Percentiles rank a stretch among this genome's conserved stretches.
phyloP scores from a whole-genome alignment of 2,113 vertebrate species.

The Emydocephalus ijimae region DNA sequence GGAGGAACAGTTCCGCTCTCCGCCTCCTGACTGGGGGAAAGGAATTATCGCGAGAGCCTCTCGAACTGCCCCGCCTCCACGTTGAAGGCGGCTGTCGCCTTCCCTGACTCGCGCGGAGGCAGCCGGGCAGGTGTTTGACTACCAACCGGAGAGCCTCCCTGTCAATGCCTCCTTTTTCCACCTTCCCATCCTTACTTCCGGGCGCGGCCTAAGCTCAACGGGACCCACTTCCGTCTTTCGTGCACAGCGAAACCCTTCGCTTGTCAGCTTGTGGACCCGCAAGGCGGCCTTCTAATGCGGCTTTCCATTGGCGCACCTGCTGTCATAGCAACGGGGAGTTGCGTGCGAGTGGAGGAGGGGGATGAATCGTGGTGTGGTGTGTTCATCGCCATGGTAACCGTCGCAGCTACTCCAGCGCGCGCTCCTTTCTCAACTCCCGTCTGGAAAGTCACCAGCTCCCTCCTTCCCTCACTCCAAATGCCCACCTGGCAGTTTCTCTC shows the following conservation, averaged over 20 bases:
- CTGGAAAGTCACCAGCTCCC: background rate
- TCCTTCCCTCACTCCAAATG: too few relatives aligned
- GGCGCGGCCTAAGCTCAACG: conserved; percentile 24
- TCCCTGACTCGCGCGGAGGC: background rate
- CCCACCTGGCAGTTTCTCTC: background rate
- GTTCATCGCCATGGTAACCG: conserved; percentile 6
- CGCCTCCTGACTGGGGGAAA: conserved; percentile 41
- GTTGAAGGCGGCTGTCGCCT: background rate
- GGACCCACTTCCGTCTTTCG: conserved; percentile 49
- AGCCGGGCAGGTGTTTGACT: background rate
- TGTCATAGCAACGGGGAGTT: conserved; percentile 52
- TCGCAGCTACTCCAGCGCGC: background rate
- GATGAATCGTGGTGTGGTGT: conserved; percentile 29
- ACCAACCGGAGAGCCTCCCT: background rate
- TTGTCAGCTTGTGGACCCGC: background rate
- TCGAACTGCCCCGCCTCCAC: background rate
- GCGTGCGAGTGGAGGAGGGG: conserved; percentile 7
- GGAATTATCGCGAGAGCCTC: conserved; percentile 45
- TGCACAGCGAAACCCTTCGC: conserved; percentile 47
- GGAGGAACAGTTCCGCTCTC: conserved; percentile 45
- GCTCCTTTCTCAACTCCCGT: too few relatives aligned
- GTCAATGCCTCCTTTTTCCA: background rate
- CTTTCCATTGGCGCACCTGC: conserved; percentile 4
- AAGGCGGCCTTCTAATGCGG: too few relatives aligned
- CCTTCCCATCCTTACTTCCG: conserved; percentile 33